phyloP scores from a whole-genome alignment of 1,140 invertebrate genomes.

The Brachionus plicatilis region DNA sequence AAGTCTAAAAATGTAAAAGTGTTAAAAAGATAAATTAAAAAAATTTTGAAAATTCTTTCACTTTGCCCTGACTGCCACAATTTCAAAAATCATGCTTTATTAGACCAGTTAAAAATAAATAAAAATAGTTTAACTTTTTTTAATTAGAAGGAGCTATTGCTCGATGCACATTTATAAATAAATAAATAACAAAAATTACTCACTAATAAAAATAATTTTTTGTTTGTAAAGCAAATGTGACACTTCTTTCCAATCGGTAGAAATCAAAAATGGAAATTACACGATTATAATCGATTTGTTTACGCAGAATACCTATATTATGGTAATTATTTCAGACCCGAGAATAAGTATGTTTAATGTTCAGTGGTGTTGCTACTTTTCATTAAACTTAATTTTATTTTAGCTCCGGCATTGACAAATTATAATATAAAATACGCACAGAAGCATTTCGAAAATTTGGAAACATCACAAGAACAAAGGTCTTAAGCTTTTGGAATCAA shows the following conservation, averaged over 20 bases:
- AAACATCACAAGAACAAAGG: slow-evolving; percentile 20
- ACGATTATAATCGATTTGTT: slow-evolving; percentile 97
- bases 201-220: neutral
- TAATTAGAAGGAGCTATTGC: too few species aligned
- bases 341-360: slow-evolving; percentile 66
- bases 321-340: slow-evolving; percentile 95
- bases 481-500: neutral
- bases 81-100: too few species aligned
- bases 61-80: too few species aligned
- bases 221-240: slow-evolving; percentile 72
- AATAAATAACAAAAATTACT: too few species aligned
- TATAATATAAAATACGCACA: slow-evolving; percentile 40
- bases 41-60: too few species aligned
- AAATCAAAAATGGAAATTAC: slow-evolving; percentile 84
- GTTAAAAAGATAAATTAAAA: too few species aligned
- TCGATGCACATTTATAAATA: too few species aligned
- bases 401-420: slow-evolving; percentile 38
- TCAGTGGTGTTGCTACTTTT: neutral
- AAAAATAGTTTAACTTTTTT: too few species aligned
- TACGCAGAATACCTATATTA: slow-evolving; percentile 96
- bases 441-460: slow-evolving; percentile 37
- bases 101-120: too few species aligned
- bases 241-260: slow-evolving; percentile 96
- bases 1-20: too few species aligned
- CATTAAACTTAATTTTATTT: neutral